Conservation (phyloP, 2,113 vertebrate species). For the Syngnathus scovelli region DNA sequence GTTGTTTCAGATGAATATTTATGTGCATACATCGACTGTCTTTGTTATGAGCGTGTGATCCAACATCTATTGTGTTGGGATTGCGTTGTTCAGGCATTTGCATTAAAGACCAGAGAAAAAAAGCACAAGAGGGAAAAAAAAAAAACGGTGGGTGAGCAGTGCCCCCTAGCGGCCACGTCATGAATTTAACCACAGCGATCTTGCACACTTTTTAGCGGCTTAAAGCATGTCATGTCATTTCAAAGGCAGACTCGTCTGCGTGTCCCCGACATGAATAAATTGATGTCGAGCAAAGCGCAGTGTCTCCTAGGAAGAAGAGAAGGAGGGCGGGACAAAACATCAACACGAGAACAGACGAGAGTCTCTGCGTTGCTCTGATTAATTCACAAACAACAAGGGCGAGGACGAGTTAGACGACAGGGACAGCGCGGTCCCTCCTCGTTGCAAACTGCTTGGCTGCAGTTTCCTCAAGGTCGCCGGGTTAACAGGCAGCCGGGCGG, state of each 20-base stretch:
- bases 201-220: not conserved
- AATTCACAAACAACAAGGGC: constrained; percentile 33
- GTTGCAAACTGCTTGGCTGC: constrained; percentile 23
- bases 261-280: constrained; percentile 41
- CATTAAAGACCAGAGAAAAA: constrained; percentile 29
- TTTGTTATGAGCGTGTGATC: constrained; percentile 30
- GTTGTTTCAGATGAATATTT: constrained; percentile 13
- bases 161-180: constrained; percentile 60
- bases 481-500: constrained; percentile 46
- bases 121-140: no score
- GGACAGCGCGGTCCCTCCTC: not conserved
- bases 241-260: constrained; percentile 12
- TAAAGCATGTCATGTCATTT: constrained; percentile 6
- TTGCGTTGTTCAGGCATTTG: constrained; percentile 43
- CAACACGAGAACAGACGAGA: constrained; percentile 37
- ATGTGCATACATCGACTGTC: constrained; percentile 35
- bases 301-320: constrained; percentile 29
- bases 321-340: constrained; percentile 18
- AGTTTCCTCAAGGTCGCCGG: constrained; percentile 42
- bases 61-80: constrained; percentile 32
- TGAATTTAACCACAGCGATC: constrained; percentile 7
- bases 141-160: constrained; percentile 40
- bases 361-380: constrained; percentile 43
- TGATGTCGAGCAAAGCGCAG: constrained; percentile 43
- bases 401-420: constrained; percentile 4